A percentile compares a stretch with the other conserved stretches of the same genome.
phyloP scores from a whole-genome alignment of 1,140 invertebrate genomes.

The Pseudomyrmex flavicornis region DNA sequence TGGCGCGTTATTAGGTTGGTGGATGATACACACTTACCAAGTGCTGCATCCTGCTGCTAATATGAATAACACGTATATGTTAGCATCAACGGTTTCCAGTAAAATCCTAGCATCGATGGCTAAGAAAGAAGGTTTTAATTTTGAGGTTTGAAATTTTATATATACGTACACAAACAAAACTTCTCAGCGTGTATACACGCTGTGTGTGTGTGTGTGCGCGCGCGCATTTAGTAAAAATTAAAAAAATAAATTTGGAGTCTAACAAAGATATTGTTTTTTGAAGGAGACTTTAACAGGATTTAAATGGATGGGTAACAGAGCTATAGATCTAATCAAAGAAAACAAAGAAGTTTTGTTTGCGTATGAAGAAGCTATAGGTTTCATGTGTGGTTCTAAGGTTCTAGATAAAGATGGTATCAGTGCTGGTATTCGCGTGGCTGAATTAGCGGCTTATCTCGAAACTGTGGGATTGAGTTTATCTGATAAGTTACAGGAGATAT shows the following conservation, averaged over 20 bases:
- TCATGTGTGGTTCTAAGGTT: slow-evolving; percentile 95
- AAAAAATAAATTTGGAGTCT: slow-evolving; percentile 36
- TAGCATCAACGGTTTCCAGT: slow-evolving; percentile 98
- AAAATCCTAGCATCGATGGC: slow-evolving; percentile 96
- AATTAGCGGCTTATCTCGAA: slow-evolving; percentile 92
- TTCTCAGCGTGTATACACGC: background rate
- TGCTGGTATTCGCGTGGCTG: slow-evolving; percentile 92
- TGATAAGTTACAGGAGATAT: slow-evolving; percentile 93
- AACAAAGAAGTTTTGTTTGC: slow-evolving; percentile 95
- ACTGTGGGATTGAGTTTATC: slow-evolving; percentile 88
- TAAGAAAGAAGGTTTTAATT: slow-evolving; percentile 92
- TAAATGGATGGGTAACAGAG: slow-evolving; percentile 99
- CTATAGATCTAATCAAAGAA: slow-evolving; percentile 89
- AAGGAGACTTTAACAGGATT: slow-evolving; percentile 99
- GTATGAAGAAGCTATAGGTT: slow-evolving; percentile 98
- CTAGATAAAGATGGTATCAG: slow-evolving; percentile 98
- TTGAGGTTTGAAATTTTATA: slow-evolving; percentile 86
- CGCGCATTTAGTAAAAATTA: background rate
- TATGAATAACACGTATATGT: slow-evolving; percentile 89
- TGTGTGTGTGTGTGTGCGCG: background rate
- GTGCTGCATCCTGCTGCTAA: slow-evolving; percentile 83
- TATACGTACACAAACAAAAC: too few species aligned
- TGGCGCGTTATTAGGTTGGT: slow-evolving; percentile 98
- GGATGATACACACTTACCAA: slow-evolving; percentile 90
- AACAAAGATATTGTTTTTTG: slow-evolving; percentile 50